These are phyloP conservation scores for Meliscaeva auricollis DNA, from an alignment of 2,888 invertebrate genomes.

Conservation along the genomic window DNA sequence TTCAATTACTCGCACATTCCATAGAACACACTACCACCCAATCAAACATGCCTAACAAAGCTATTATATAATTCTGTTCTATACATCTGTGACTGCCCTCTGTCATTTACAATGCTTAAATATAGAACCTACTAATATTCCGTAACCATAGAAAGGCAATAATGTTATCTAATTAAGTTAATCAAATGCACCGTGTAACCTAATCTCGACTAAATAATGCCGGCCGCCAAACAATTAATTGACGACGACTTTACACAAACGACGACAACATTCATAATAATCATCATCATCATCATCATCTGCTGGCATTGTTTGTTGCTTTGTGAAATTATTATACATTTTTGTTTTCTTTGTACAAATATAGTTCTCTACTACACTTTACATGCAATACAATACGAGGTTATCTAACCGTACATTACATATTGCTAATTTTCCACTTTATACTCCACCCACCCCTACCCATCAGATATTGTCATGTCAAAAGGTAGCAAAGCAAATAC, in stretches of 20 bases:
- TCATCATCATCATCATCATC: too few species aligned
- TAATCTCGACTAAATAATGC: conserved; percentile 52
- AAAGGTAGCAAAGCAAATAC: neutral
- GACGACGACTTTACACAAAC: conserved; percentile 26
- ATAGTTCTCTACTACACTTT: neutral
- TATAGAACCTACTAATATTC: conserved; percentile 2
- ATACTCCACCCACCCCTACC: neutral
- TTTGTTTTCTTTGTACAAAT: neutral
- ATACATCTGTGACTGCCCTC: neutral
- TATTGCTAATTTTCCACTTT: neutral
- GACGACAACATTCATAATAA: conserved; percentile 25
- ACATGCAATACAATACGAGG: neutral
- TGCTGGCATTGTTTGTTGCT: conserved; percentile 16
- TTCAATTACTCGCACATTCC: conserved; percentile 4
- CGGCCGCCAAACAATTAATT: conserved; percentile 66
- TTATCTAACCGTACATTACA: conserved; percentile 37
- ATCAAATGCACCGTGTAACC: conserved; percentile 59
- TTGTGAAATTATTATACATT: conserved; percentile 35
- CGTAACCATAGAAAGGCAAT: conserved; percentile 11
- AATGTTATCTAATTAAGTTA: conserved; percentile 53
- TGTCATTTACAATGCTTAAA: neutral
- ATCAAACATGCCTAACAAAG: conserved; percentile 3
- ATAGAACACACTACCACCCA: neutral
- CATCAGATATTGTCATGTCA: neutral
- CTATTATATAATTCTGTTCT: neutral